Conservation (phyloP, 2,113 vertebrate genomes). For the Protomyctophum bolini region DNA sequence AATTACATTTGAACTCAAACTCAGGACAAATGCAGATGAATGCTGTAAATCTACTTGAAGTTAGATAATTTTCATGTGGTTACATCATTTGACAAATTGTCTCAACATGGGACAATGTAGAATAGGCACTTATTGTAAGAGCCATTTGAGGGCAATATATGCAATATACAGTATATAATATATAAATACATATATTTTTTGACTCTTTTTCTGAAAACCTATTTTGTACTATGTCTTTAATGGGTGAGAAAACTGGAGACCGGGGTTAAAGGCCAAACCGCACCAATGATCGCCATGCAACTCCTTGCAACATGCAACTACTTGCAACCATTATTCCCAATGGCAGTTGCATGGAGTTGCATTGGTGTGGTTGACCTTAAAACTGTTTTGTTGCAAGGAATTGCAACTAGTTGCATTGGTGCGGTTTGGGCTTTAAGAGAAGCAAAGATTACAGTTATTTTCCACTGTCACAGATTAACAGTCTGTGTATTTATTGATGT, state of each 20-base stretch:
- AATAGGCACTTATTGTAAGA: conserved; percentile 13
- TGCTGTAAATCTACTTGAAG: conserved; percentile 2
- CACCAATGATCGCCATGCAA: too few species aligned
- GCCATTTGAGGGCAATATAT: conserved; percentile 46
- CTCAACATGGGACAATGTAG: conserved; percentile 32
- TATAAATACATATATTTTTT: conserved; percentile 33
- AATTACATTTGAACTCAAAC: not conserved
- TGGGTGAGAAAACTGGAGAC: conserved; percentile 24
- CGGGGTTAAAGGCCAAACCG: too few species aligned
- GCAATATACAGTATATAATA: conserved; percentile 48
- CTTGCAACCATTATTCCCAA: too few species aligned
- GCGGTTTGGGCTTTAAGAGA: conserved; percentile 13
- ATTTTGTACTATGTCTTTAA: conserved; percentile 70
- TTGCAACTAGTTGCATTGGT: too few species aligned
- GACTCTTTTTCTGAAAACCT: conserved; percentile 39
- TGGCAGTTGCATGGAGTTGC: too few species aligned
- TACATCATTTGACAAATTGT: not conserved
- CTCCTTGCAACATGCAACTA: too few species aligned
- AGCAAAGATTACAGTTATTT: conserved; percentile 10
- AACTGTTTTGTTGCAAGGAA: too few species aligned
- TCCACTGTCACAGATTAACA: not conserved
- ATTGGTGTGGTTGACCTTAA: too few species aligned
- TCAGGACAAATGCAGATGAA: not conserved
- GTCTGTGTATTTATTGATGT: conserved; percentile 4
- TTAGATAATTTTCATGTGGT: not conserved